Conservation (phyloP, 2,797 vertebrate genomes). For the Pteropus rufus region DNA sequence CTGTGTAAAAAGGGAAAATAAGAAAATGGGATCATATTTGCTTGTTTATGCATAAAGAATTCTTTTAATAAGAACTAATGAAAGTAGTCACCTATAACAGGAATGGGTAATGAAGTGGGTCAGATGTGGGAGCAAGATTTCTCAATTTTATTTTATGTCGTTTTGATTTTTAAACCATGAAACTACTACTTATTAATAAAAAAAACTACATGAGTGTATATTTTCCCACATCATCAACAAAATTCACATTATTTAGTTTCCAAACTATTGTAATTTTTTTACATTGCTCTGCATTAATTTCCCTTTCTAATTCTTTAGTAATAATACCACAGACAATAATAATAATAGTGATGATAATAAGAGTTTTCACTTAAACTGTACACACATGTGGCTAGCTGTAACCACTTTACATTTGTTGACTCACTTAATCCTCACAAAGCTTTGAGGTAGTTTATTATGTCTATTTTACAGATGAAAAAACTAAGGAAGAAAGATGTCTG, state of each 20-base stretch:
- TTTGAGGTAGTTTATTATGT: neutral
- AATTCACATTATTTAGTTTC: neutral
- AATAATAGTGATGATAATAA: neutral
- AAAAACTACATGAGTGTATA: neutral
- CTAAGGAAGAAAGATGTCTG: neutral
- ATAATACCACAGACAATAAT: neutral
- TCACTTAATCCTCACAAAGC: neutral
- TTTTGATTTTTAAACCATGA: neutral
- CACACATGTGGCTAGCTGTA: neutral
- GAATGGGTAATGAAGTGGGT: neutral
- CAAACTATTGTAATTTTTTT: neutral
- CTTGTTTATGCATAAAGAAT: neutral
- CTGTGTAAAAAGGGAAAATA: neutral
- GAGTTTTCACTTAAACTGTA: neutral
- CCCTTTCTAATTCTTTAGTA: neutral
- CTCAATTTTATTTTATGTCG: neutral
- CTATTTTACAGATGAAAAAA: neutral
- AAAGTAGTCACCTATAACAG: neutral
- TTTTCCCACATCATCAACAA: neutral
- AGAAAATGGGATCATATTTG: neutral
- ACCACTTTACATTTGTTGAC: neutral
- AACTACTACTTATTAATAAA: neutral
- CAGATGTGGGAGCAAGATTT: neutral
- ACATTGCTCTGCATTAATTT: neutral
- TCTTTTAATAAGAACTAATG: neutral